Percentiles rank a stretch among this genome's conserved stretches.
These are phyloP conservation scores for Steinernema carpocapsae DNA, from an alignment of 2,888 invertebrate genomes.

Conservation along the genomic window DNA sequence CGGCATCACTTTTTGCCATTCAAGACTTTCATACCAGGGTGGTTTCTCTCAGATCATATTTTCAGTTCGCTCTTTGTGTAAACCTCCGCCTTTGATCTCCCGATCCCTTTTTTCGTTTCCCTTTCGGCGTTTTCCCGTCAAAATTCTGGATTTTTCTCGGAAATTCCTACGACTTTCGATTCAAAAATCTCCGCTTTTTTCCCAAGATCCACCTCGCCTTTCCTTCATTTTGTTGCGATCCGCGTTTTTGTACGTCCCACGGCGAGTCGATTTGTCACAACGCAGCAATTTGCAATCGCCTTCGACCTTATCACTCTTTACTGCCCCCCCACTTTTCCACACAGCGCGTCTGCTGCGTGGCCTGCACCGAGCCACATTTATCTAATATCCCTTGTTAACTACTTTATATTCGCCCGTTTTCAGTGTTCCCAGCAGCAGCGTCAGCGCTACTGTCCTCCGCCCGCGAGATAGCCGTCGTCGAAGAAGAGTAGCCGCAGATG, in stretches of 20 bases:
- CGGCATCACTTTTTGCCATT: no score
- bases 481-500: background rate
- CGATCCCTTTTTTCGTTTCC: no score
- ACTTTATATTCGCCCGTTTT: background rate
- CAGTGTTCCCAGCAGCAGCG: slow-evolving; percentile 26
- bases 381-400: slow-evolving; percentile 20
- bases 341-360: background rate
- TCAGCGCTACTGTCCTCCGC: background rate
- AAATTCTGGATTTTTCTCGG: no score
- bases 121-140: no score
- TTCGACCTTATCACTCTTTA: slow-evolving; percentile 1
- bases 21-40: no score
- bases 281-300: slow-evolving; percentile 18
- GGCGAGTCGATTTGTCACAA: no score
- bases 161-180: no score
- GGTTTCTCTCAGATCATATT: no score
- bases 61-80: no score
- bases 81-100: no score
- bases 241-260: slow-evolving; percentile 9
- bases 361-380: background rate
- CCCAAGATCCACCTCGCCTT: no score
- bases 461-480: background rate
- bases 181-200: no score
- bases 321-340: slow-evolving; percentile 28
- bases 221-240: background rate